Percentiles rank a stretch among this genome's conserved stretches.
phyloP scores from a whole-genome alignment of 37 sponge, comb jelly and placozoan species.

The Bolinopsis microptera region DNA sequence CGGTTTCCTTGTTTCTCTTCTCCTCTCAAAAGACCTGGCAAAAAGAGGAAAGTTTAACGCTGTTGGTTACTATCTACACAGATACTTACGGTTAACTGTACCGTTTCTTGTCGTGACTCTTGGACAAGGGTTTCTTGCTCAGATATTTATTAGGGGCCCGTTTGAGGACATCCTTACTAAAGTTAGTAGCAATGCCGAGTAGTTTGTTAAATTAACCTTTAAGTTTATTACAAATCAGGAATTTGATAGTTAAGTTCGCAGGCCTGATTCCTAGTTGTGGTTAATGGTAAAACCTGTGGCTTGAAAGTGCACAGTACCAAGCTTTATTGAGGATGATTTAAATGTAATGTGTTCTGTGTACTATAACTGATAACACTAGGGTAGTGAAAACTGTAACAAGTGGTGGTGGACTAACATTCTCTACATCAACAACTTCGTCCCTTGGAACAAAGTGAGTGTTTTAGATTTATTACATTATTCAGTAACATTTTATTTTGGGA shows the following conservation, averaged over 20 bases:
- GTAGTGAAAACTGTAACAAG: neutral
- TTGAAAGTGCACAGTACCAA: no score
- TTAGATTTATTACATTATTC: no score
- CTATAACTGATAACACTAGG: no score
- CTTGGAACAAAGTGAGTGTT: constrained; percentile 30
- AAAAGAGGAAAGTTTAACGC: constrained; percentile 8
- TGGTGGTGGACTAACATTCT: constrained; percentile 60
- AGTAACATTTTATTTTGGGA: no score
- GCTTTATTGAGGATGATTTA: no score
- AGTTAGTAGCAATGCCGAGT: no score
- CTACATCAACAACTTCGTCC: constrained; percentile 54
- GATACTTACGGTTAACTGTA: constrained; percentile 19
- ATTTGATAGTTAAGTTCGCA: no score
- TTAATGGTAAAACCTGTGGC: no score
- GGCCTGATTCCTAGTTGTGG: no score
- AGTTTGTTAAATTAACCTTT: no score
- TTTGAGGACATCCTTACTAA: neutral
- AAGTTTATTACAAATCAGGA: no score
- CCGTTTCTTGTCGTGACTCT: constrained; percentile 53
- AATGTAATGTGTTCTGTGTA: no score
- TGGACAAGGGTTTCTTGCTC: constrained; percentile 13
- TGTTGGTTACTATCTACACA: constrained; percentile 19
- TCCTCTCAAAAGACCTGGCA: constrained; percentile 34
- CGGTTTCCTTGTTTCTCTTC: constrained; percentile 26
- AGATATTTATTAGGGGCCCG: constrained; percentile 5